phyloP scores from a whole-genome alignment of 2,888 invertebrate genomes.

The Dynastes hyllus region DNA sequence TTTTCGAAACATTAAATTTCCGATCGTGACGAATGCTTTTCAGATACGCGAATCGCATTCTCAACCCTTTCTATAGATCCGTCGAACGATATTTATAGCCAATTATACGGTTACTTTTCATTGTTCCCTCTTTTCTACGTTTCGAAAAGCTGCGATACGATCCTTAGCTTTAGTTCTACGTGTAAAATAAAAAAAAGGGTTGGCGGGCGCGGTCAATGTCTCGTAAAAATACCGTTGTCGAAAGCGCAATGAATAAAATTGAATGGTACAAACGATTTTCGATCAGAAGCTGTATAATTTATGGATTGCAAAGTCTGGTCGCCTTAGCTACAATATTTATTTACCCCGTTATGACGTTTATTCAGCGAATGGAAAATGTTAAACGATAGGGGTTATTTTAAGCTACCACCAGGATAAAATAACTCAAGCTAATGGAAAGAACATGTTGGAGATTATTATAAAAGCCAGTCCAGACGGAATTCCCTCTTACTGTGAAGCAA shows the following conservation, averaged over 20 bases:
- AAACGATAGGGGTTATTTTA: neutral
- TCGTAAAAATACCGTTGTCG: slow-evolving; percentile 19
- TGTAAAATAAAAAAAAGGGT: slow-evolving; percentile 27
- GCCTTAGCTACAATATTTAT: neutral
- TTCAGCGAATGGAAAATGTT: no score
- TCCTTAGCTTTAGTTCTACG: no score
- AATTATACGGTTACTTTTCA: slow-evolving; percentile 46
- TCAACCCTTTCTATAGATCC: slow-evolving; percentile 51
- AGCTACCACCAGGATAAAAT: no score
- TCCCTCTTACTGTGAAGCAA: no score
- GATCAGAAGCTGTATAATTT: slow-evolving; percentile 34
- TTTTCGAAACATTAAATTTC: slow-evolving; percentile 53
- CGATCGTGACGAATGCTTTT: slow-evolving; percentile 53
- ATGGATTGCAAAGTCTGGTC: neutral
- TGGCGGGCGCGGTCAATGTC: slow-evolving; percentile 1
- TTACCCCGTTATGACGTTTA: no score
- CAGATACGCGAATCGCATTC: slow-evolving; percentile 43
- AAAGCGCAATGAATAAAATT: slow-evolving; percentile 38
- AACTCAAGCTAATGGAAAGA: no score
- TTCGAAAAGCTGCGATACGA: slow-evolving; percentile 1
- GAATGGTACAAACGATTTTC: slow-evolving; percentile 4
- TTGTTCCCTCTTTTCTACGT: slow-evolving; percentile 37
- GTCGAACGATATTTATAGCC: slow-evolving; percentile 56
- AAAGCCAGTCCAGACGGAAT: no score
- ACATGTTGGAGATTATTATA: no score